These are phyloP conservation scores for Vanessa cardui DNA, from an alignment of 2,888 invertebrate genomes.

Conservation along the genomic window DNA sequence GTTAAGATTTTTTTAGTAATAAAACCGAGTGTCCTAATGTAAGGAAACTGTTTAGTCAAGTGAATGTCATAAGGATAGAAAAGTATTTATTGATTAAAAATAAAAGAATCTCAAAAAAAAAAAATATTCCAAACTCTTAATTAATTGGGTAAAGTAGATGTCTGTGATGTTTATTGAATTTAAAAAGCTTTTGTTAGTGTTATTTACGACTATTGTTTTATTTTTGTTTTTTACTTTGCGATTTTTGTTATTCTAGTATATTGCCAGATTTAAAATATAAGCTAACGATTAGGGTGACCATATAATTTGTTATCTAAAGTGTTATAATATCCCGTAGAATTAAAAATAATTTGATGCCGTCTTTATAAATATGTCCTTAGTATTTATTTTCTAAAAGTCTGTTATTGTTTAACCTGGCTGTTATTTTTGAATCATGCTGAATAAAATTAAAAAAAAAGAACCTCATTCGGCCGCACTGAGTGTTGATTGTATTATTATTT, in stretches of 20 bases:
- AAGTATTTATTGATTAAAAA: slow-evolving; percentile 47
- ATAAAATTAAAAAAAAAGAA: background rate
- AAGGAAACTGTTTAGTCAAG: slow-evolving; percentile 61
- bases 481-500: background rate
- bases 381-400: slow-evolving; percentile 11
- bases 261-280: slow-evolving; percentile 7
- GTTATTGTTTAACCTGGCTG: background rate
- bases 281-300: slow-evolving; percentile 12
- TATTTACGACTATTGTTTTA: slow-evolving; percentile 42
- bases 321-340: slow-evolving; percentile 8
- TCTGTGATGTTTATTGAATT: slow-evolving; percentile 73
- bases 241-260: slow-evolving; percentile 25
- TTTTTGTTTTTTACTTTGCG: slow-evolving; percentile 29
- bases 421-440: background rate
- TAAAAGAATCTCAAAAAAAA: slow-evolving; percentile 65
- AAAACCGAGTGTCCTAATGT: slow-evolving; percentile 66
- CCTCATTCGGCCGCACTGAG: background rate
- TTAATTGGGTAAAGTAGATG: slow-evolving; percentile 65
- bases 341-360: slow-evolving; percentile 26
- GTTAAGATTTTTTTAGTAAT: slow-evolving; percentile 10
- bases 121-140: slow-evolving; percentile 58
- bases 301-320: slow-evolving; percentile 10
- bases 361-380: slow-evolving; percentile 13
- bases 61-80: slow-evolving; percentile 54
- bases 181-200: slow-evolving; percentile 59